Conservation (phyloP, 2,888 invertebrate genomes). For the Andrena praecox region DNA sequence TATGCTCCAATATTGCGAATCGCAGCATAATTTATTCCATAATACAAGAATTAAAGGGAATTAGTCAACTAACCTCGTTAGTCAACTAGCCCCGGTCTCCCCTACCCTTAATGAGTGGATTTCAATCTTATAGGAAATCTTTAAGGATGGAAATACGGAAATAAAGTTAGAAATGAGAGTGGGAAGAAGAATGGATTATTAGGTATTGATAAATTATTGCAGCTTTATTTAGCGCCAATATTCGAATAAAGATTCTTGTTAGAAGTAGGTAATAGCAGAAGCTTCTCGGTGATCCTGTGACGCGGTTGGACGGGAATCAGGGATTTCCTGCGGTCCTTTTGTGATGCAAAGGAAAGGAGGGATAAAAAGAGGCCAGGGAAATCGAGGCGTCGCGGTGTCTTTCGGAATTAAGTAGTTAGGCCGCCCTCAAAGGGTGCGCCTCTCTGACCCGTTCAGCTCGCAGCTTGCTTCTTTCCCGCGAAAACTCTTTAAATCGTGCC, state of each 20-base stretch:
- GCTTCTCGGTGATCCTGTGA: conserved; percentile 61
- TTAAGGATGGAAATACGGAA: no score
- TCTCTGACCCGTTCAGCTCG: conserved; percentile 51
- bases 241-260: conserved; percentile 16
- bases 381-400: conserved; percentile 72
- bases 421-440: conserved; percentile 73
- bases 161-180: no score
- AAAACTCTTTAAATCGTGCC: conserved; percentile 78
- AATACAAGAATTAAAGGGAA: no score
- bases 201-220: no score
- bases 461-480: conserved; percentile 75
- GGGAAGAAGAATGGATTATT: no score
- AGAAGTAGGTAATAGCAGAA: conserved; percentile 63
- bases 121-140: no score
- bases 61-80: no score
- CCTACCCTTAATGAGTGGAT: no score
- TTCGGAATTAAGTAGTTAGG: conserved; percentile 81
- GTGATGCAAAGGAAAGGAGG: conserved; percentile 78
- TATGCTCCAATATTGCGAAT: no score
- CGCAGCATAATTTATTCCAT: no score
- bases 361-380: conserved; percentile 46
- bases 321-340: conserved; percentile 81
- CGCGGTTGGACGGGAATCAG: conserved; percentile 73
- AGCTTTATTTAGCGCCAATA: not conserved
- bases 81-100: no score